These are phyloP conservation scores for Ophiothrix spiculata DNA, from an alignment of 35 echinoderm and acorn worm species.

Conservation along the genomic window DNA sequence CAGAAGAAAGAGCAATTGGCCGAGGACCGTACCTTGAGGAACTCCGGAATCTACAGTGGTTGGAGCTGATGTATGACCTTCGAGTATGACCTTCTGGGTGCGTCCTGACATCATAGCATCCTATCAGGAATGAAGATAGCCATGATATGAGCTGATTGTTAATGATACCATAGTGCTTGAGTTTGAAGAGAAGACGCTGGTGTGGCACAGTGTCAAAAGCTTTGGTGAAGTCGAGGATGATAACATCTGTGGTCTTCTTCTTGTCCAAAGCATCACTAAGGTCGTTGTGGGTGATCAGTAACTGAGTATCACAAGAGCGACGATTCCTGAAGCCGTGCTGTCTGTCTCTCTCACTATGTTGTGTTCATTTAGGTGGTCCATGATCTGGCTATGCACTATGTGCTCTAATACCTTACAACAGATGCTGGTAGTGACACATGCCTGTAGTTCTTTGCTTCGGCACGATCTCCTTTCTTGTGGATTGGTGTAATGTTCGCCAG, in stretches of 20 bases:
- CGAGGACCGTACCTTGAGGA: slow-evolving; percentile 12
- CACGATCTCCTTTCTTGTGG: slow-evolving; percentile 30
- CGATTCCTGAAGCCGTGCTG: slow-evolving; percentile 40
- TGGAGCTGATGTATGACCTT: slow-evolving; percentile 19
- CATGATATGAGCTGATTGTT: background rate
- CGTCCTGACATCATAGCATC: no score
- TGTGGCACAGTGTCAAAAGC: slow-evolving; percentile 29
- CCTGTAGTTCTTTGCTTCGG: slow-evolving; percentile 34
- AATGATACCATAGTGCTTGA: slow-evolving; percentile 31
- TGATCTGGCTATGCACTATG: slow-evolving; percentile 21
- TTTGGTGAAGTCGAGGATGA: slow-evolving; percentile 32
- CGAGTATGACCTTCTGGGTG: slow-evolving; percentile 11
- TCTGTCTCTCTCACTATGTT: slow-evolving; percentile 16
- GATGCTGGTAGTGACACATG: slow-evolving; percentile 35
- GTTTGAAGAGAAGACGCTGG: slow-evolving; percentile 19
- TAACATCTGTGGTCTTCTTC: background rate
- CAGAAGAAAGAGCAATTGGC: slow-evolving; percentile 10
- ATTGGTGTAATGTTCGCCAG: slow-evolving; percentile 21
- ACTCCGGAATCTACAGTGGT: background rate
- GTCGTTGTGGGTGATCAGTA: slow-evolving; percentile 10
- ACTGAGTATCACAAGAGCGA: slow-evolving; percentile 25
- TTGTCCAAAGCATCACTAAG: background rate
- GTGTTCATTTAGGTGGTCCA: slow-evolving; percentile 24
- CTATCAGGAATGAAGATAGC: slow-evolving; percentile 28
- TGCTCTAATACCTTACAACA: slow-evolving; percentile 43